Conservation (phyloP, 2,113 vertebrate genomes). For the cattle (Bos taurus) region DNA sequence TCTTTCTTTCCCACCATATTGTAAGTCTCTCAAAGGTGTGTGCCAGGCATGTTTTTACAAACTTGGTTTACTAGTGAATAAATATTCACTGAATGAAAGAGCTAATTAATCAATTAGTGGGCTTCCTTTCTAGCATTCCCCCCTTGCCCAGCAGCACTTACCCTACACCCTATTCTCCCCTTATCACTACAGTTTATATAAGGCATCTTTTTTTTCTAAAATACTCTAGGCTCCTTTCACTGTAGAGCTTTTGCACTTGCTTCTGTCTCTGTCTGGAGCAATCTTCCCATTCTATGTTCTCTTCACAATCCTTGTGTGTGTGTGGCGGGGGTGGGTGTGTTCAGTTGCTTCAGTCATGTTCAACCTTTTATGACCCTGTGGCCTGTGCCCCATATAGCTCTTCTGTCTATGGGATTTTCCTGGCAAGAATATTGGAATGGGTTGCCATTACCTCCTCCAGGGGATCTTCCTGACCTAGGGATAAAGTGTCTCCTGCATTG, state of each 20-base stretch:
- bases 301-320: neutral
- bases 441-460: neutral
- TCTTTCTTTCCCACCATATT: neutral
- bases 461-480: neutral
- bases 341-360: neutral
- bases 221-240: neutral
- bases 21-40: neutral
- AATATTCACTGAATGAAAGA: neutral
- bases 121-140: neutral
- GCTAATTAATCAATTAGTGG: neutral
- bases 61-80: neutral
- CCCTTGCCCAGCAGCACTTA: neutral
- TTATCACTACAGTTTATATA: neutral
- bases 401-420: neutral
- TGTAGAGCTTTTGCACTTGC: neutral
- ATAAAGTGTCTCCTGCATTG: neutral
- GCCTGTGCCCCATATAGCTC: neutral
- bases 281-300: neutral
- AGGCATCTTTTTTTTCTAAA: neutral
- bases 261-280: neutral
- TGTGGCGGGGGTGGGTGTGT: neutral
- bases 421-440: neutral
- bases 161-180: neutral
- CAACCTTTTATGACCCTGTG: neutral
- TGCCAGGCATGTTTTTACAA: neutral